Evolutionary conservation across 2,888 invertebrate species (phyloP).

Genomic region (Sclerodermus sp.): DNA sequence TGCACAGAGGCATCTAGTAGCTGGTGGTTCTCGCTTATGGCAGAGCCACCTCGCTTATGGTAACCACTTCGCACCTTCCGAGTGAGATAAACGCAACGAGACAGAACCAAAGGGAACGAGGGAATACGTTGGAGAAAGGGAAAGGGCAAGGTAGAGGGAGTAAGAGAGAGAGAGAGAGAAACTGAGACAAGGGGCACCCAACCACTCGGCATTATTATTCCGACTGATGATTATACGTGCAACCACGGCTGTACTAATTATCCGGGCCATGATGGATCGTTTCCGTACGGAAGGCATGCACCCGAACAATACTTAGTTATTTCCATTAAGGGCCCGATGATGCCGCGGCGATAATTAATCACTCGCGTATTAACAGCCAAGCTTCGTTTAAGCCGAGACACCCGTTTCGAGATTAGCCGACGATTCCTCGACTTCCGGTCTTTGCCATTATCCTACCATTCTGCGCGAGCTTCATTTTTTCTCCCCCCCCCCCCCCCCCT

Average conservation of each 20-base stretch:
- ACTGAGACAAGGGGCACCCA: constrained; percentile 2
- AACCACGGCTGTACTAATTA: constrained; percentile 46
- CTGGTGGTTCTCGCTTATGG: too few relatives aligned
- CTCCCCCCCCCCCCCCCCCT: too few relatives aligned
- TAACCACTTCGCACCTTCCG: too few relatives aligned
- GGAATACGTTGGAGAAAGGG: neutral
- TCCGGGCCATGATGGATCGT: constrained; percentile 48
- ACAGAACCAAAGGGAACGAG: constrained; percentile 3
- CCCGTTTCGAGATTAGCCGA: constrained; percentile 20
- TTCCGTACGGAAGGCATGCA: constrained; percentile 44
- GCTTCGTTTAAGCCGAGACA: constrained; percentile 29
- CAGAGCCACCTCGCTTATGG: too few relatives aligned
- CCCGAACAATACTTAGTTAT: constrained; percentile 49
- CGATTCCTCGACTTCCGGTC: too few relatives aligned
- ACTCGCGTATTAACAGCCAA: constrained; percentile 31
- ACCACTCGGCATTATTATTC: constrained; percentile 36
- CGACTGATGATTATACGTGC: constrained; percentile 47
- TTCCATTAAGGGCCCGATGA: constrained; percentile 40
- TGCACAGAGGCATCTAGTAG: too few relatives aligned
- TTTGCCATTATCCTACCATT: too few relatives aligned
- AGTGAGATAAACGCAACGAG: neutral
- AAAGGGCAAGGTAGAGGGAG: neutral
- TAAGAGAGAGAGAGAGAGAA: neutral
- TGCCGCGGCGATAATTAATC: constrained; percentile 36
- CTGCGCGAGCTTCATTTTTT: too few relatives aligned